Conservation (phyloP, 2,797 vertebrate genomes). For the Ceryle rudis region DNA sequence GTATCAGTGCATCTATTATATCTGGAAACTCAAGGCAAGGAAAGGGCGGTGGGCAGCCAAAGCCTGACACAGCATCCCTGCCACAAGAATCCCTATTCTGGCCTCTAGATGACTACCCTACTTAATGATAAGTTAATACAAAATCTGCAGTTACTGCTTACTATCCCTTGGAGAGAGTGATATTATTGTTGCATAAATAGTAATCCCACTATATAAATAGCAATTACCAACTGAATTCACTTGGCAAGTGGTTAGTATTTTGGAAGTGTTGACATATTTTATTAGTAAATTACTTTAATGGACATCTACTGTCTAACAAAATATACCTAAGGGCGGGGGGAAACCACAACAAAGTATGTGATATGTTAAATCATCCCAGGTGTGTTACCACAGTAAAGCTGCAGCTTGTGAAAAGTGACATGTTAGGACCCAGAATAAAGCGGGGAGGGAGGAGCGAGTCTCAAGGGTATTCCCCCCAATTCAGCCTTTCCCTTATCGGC, state of each 20-base stretch:
- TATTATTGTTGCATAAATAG: constrained; percentile 16
- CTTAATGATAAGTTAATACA: not conserved
- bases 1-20: not conserved
- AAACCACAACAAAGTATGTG: not conserved
- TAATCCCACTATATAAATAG: not conserved
- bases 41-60: not conserved
- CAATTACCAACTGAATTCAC: not conserved
- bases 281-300: not conserved
- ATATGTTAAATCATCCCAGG: not conserved
- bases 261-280: not conserved
- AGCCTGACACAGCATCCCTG: accelerated
- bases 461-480: not conserved
- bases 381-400: not conserved
- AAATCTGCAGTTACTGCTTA: constrained; percentile 11
- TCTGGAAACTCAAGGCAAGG: not conserved
- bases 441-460: not conserved
- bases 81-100: not conserved
- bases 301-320: not conserved
- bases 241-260: not conserved
- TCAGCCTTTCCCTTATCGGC: not conserved
- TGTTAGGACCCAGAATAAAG: not conserved
- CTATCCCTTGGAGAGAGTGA: not conserved
- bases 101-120: not conserved
- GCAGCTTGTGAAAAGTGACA: not conserved
- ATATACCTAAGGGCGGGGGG: not conserved